A percentile compares a stretch with the other conserved stretches of the same genome.
These are phyloP conservation scores for Gymnodraco acuticeps DNA, from an alignment of 2,797 vertebrate species.

Conservation along the genomic window DNA sequence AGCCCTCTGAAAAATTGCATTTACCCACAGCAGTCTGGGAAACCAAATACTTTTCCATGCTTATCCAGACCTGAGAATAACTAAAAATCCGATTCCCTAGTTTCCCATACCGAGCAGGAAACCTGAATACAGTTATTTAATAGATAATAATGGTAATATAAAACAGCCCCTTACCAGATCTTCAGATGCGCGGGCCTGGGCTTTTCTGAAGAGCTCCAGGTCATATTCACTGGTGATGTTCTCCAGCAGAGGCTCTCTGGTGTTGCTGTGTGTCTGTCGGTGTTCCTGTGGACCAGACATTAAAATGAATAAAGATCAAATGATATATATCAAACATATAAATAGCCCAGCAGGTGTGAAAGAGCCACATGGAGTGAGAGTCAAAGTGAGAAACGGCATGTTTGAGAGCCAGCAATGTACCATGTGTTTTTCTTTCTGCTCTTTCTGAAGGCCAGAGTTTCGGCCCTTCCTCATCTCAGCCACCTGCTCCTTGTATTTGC, in stretches of 20 bases:
- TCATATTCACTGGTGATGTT: conserved; percentile 99
- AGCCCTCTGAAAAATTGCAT: too few species aligned
- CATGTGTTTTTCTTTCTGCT: conserved; percentile 99
- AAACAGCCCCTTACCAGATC: conserved; percentile 89
- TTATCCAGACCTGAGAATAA: too few species aligned
- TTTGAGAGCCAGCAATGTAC: conserved; percentile 70
- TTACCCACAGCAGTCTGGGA: too few species aligned
- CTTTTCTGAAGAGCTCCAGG: conserved; percentile 97
- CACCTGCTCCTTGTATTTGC: conserved; percentile 97
- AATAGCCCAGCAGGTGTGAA: background rate
- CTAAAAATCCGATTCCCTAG: too few species aligned
- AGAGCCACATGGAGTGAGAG: background rate
- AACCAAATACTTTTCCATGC: too few species aligned
- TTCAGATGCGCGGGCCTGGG: conserved; percentile 96
- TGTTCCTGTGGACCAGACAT: conserved; percentile 87
- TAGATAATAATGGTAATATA: background rate
- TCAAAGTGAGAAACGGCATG: background rate
- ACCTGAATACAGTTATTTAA: background rate
- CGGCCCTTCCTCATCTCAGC: conserved; percentile 96
- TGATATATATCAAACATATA: too few species aligned
- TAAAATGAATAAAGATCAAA: background rate
- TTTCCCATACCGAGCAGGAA: too few species aligned
- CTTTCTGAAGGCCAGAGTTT: conserved; percentile 94
- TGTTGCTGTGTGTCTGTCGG: conserved; percentile 91
- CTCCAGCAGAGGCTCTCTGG: conserved; percentile 94